phyloP scores from a whole-genome alignment of 1,140 invertebrate genomes.

The Ostrea edulis region DNA sequence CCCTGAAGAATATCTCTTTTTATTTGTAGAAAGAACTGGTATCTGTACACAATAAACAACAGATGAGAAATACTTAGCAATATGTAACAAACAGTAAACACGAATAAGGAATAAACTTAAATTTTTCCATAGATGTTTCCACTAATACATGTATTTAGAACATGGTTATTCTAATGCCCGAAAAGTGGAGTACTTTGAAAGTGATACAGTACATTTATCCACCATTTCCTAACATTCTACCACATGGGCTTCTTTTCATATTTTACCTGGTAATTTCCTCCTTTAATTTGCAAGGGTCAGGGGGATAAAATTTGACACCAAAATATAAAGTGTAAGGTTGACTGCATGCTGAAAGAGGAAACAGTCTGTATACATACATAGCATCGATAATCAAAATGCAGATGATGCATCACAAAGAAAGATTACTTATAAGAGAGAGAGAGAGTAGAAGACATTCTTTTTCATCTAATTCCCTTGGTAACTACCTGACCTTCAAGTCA shows the following conservation, averaged over 20 bases:
- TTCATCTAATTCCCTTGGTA: too few relatives aligned
- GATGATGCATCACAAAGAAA: too few relatives aligned
- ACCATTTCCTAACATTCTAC: not conserved
- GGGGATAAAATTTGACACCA: conserved; percentile 76
- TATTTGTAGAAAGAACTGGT: conserved; percentile 77
- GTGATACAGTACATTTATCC: not conserved
- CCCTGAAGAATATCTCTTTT: conserved; percentile 76
- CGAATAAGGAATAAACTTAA: not conserved
- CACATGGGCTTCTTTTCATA: not conserved
- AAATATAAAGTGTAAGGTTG: conserved; percentile 72
- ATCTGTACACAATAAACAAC: conserved; percentile 66
- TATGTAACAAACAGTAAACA: not conserved
- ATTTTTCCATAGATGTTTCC: not conserved
- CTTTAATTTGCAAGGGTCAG: conserved; percentile 74
- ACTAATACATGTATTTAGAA: not conserved
- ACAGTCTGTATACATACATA: not conserved
- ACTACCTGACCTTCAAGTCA: too few relatives aligned
- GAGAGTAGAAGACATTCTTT: too few relatives aligned
- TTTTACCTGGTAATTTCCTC: conserved; percentile 77
- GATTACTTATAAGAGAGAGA: too few relatives aligned
- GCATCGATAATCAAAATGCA: not conserved
- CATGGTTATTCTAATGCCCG: too few relatives aligned
- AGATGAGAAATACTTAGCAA: not conserved
- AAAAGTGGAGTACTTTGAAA: not conserved
- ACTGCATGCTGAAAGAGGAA: conserved; percentile 64